These are phyloP conservation scores for Stictonetta naevosa DNA, from an alignment of 2,113 vertebrate genomes.

Conservation along the genomic window DNA sequence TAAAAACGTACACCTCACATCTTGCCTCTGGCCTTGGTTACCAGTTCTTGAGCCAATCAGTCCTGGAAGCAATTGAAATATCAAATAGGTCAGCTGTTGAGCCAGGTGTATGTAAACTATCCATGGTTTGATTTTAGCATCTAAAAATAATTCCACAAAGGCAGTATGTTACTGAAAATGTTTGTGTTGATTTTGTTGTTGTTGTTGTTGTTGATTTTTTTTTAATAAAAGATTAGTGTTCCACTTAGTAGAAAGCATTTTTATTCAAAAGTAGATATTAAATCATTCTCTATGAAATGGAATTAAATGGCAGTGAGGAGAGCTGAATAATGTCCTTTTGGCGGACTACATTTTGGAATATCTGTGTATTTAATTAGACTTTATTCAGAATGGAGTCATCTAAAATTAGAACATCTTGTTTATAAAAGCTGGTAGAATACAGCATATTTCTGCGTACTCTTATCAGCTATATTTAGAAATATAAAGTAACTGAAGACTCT, in stretches of 20 bases:
- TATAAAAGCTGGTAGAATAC: slow-evolving; percentile 55
- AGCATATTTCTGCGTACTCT: slow-evolving; percentile 17
- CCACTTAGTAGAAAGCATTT: not conserved
- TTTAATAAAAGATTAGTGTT: not conserved
- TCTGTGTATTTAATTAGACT: slow-evolving; percentile 51
- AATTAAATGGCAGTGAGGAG: not conserved
- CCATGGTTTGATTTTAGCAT: not conserved
- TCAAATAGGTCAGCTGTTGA: slow-evolving; percentile 2
- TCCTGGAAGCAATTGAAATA: not conserved
- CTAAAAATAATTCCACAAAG: slow-evolving; percentile 9
- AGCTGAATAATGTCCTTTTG: not conserved
- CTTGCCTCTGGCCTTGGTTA: not conserved
- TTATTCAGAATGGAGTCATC: slow-evolving; percentile 43
- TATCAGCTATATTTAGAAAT: slow-evolving; percentile 53
- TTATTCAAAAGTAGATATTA: slow-evolving; percentile 6
- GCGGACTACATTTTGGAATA: not conserved
- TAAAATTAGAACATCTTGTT: slow-evolving; percentile 66
- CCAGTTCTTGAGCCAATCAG: not conserved
- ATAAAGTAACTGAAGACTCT: not conserved
- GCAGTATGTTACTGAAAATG: not conserved
- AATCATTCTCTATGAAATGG: not conserved
- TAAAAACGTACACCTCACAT: not conserved
- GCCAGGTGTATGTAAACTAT: not conserved
- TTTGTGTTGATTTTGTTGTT: not conserved
- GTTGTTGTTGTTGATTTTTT: not conserved